These are phyloP conservation scores for Ceyx melanurus DNA, from an alignment of 2,113 vertebrate species.

Conservation along the genomic window DNA sequence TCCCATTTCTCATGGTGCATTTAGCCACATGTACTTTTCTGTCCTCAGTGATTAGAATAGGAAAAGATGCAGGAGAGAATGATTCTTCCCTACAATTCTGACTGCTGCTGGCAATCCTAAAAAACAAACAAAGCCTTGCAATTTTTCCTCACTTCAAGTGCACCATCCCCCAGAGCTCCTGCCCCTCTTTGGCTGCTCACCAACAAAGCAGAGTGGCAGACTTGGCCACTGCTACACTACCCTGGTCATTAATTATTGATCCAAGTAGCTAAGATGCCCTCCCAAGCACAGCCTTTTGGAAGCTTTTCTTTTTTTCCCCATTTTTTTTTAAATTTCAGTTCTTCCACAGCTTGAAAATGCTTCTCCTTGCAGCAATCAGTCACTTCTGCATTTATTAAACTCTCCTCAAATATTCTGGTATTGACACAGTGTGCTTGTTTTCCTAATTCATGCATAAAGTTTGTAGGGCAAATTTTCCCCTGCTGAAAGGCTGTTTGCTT, in stretches of 20 bases:
- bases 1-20: neutral
- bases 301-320: neutral
- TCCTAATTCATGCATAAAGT: constrained; percentile 12
- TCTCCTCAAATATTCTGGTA: neutral
- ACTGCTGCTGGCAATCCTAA: neutral
- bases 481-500: constrained; percentile 31
- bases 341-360: neutral
- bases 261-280: neutral
- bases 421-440: neutral
- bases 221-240: neutral
- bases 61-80: neutral
- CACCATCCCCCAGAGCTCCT: neutral
- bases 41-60: neutral
- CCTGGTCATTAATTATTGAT: neutral
- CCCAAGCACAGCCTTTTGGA: neutral
- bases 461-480: constrained; percentile 42
- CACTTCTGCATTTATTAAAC: neutral
- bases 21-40: neutral
- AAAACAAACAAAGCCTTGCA: neutral
- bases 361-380: neutral
- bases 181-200: neutral
- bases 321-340: neutral
- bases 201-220: neutral
- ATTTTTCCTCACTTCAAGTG: neutral
- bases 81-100: neutral